Conservation (phyloP, 2,113 vertebrate species). For the Macaca fascicularis region DNA sequence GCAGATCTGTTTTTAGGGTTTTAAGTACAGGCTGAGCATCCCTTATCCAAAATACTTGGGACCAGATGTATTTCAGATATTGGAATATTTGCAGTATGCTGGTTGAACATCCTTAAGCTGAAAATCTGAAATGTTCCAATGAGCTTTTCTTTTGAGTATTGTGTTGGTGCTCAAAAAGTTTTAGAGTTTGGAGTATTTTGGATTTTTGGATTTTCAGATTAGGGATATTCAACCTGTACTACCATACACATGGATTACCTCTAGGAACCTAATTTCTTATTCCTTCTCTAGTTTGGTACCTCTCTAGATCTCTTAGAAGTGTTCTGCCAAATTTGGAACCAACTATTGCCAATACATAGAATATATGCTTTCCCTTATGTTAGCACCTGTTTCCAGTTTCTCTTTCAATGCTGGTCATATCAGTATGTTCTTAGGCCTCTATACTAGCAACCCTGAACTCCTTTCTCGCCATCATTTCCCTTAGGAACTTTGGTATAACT, state of each 20-base stretch:
- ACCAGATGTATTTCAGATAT: neutral
- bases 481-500: neutral
- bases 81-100: neutral
- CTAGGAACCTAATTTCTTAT: neutral
- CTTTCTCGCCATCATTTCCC: neutral
- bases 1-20: neutral
- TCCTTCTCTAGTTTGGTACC: slow-evolving; percentile 17
- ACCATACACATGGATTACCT: neutral
- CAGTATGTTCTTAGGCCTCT: neutral
- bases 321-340: slow-evolving; percentile 7
- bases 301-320: slow-evolving; percentile 9
- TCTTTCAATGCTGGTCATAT: neutral
- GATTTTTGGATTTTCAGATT: neutral
- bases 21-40: neutral
- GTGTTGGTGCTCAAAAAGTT: neutral
- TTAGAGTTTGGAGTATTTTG: neutral
- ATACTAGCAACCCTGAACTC: neutral
- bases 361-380: neutral
- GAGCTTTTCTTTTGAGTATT: neutral
- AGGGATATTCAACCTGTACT: neutral
- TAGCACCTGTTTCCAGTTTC: neutral
- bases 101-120: neutral
- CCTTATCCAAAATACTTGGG: neutral
- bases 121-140: neutral
- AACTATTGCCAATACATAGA: neutral